Conservation (phyloP, 2,113 vertebrate species). For the Gobiocypris rarus region DNA sequence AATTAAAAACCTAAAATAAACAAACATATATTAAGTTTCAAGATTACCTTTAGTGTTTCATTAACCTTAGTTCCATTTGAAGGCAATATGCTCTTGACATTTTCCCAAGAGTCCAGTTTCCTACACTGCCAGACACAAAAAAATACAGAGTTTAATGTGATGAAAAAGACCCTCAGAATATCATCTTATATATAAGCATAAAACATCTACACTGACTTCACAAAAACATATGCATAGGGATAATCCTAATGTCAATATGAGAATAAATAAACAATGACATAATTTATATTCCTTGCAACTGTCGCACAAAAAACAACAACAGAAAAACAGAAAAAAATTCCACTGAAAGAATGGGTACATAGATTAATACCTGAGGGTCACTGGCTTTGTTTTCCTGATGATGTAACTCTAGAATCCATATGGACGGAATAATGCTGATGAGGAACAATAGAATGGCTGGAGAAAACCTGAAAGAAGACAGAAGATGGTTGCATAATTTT, state of each 20-base stretch:
- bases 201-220: background rate
- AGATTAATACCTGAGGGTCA: conserved; percentile 55
- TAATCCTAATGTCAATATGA: too few relatives aligned
- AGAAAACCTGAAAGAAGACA: conserved; percentile 81
- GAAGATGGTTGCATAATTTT: background rate
- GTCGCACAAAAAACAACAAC: too few relatives aligned
- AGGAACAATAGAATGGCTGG: conserved; percentile 93
- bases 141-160: background rate
- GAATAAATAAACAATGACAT: too few relatives aligned
- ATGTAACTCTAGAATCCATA: conserved; percentile 93
- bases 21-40: background rate
- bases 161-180: background rate
- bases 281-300: too few relatives aligned
- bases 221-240: background rate
- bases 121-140: conserved; percentile 48
- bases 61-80: conserved; percentile 37
- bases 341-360: background rate
- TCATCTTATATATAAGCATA: background rate
- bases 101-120: conserved; percentile 56
- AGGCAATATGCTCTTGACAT: conserved; percentile 25
- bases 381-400: conserved; percentile 63
- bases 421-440: conserved; percentile 88
- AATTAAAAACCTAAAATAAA: background rate
- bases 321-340: background rate
- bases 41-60: conserved; percentile 46